Conservation (phyloP, 2,888 invertebrate species). For the Drosophila villosipedis region DNA sequence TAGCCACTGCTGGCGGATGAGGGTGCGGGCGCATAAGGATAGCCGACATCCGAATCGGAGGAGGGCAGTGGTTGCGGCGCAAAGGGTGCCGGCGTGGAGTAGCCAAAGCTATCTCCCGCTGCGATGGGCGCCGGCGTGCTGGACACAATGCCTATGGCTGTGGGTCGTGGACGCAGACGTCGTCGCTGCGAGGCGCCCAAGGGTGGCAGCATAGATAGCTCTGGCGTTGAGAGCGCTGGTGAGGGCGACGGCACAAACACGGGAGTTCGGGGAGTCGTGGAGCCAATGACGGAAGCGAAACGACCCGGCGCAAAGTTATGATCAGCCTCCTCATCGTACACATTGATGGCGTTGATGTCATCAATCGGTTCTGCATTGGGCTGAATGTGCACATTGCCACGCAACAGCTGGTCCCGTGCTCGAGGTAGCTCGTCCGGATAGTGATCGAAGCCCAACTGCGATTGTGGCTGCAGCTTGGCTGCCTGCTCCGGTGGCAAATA, state of each 20-base stretch:
- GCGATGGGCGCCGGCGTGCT: slow-evolving; percentile 77
- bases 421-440: slow-evolving; percentile 82
- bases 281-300: slow-evolving; percentile 55
- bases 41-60: slow-evolving; percentile 73
- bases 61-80: slow-evolving; percentile 40
- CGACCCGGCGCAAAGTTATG: slow-evolving; percentile 58
- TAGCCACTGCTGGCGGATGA: slow-evolving; percentile 64
- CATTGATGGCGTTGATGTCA: slow-evolving; percentile 65
- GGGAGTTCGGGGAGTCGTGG: slow-evolving; percentile 53
- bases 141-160: slow-evolving; percentile 74
- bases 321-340: slow-evolving; percentile 69
- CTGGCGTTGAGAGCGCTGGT: slow-evolving; percentile 32
- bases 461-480: slow-evolving; percentile 83
- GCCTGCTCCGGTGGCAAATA: slow-evolving; percentile 83
- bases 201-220: slow-evolving; percentile 81
- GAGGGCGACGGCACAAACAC: slow-evolving; percentile 32
- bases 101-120: slow-evolving; percentile 62
- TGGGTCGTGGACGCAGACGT: slow-evolving; percentile 72
- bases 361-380: slow-evolving; percentile 79
- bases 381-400: slow-evolving; percentile 67
- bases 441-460: slow-evolving; percentile 83
- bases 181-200: slow-evolving; percentile 48
- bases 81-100: slow-evolving; percentile 81
- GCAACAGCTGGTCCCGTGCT: slow-evolving; percentile 49
- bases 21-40: slow-evolving; percentile 72